These are phyloP conservation scores for Corythornis vintsioides DNA, from an alignment of 2,113 vertebrate genomes.

Conservation along the genomic window DNA sequence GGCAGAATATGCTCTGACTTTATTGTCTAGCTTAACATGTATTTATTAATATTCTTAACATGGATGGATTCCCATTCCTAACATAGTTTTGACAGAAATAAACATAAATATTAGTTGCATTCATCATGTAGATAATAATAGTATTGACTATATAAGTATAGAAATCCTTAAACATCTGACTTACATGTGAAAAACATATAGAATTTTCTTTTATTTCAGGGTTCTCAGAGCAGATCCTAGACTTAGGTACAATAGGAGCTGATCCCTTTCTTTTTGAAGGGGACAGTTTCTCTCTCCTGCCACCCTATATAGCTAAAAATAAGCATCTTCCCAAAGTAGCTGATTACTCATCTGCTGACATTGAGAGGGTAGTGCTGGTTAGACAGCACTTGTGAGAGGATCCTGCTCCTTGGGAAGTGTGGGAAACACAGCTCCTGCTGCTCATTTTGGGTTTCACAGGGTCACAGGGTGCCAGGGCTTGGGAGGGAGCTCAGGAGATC, in stretches of 20 bases:
- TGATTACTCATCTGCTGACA: slow-evolving; percentile 53
- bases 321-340: slow-evolving; percentile 25
- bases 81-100: neutral
- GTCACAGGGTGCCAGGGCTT: too few species aligned
- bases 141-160: neutral
- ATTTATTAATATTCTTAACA: neutral
- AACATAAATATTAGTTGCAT: neutral
- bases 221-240: neutral
- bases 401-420: neutral
- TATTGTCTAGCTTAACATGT: neutral
- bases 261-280: neutral
- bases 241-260: neutral
- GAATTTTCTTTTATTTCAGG: neutral
- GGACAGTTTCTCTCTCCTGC: neutral
- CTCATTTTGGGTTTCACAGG: neutral
- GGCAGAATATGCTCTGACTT: neutral
- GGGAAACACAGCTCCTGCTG: neutral
- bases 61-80: neutral
- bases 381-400: neutral
- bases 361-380: slow-evolving; percentile 6
- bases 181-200: neutral
- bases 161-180: neutral
- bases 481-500: too few species aligned
- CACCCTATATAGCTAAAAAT: slow-evolving; percentile 43
- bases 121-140: neutral